Conservation (phyloP, 2,113 vertebrate species). For the Lota lota region DNA sequence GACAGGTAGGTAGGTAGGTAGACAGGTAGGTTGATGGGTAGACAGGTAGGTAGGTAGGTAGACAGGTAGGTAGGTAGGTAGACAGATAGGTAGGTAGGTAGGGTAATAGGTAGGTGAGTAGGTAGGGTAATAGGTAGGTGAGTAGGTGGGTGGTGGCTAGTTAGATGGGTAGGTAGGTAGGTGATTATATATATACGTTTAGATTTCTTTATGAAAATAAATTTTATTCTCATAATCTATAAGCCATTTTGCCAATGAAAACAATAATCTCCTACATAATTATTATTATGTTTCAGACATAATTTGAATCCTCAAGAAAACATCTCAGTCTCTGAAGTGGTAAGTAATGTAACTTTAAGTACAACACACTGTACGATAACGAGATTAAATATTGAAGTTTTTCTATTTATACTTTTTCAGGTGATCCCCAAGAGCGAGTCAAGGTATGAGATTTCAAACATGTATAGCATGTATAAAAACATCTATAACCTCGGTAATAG, state of each 20-base stretch:
- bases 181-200: too few relatives aligned
- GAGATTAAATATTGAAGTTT: neutral
- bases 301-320: neutral
- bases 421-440: neutral
- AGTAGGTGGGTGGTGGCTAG: neutral
- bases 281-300: slow-evolving; percentile 29
- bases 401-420: slow-evolving; percentile 25
- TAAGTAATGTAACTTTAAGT: slow-evolving; percentile 26
- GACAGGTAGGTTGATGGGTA: neutral
- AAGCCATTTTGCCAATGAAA: neutral
- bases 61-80: too few relatives aligned
- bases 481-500: neutral
- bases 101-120: neutral
- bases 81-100: neutral
- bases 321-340: neutral
- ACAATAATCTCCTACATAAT: neutral
- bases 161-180: neutral
- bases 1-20: neutral
- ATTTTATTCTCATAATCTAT: neutral
- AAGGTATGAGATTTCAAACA: slow-evolving; percentile 37
- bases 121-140: too few relatives aligned
- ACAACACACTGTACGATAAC: neutral
- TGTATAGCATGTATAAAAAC: neutral
- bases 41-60: neutral
- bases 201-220: too few relatives aligned